phyloP scores from a whole-genome alignment of 2,797 vertebrate species.

The Selene dorsalis region DNA sequence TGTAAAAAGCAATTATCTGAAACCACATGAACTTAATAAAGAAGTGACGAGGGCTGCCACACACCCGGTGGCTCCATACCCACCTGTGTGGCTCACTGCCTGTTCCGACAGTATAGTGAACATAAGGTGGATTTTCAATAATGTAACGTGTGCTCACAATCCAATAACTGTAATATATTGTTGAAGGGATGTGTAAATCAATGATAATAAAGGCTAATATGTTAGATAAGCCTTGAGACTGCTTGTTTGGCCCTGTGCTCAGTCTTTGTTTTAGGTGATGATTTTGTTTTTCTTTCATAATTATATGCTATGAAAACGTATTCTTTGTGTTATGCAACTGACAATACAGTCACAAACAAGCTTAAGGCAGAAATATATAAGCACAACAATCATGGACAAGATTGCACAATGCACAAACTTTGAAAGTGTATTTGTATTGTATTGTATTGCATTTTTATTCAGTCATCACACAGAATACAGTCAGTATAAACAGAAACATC shows the following conservation, averaged over 20 bases:
- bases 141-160: background rate
- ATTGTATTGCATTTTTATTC: too few relatives aligned
- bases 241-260: background rate
- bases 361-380: background rate
- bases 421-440: background rate
- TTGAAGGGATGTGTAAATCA: background rate
- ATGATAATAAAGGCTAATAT: conserved; percentile 5
- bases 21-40: conserved; percentile 67
- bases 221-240: background rate
- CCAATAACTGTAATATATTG: background rate
- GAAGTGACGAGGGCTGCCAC: conserved; percentile 26
- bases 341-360: background rate
- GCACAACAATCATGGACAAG: background rate
- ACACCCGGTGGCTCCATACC: conserved; percentile 18
- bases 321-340: background rate
- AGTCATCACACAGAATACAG: too few relatives aligned
- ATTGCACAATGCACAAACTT: conserved; percentile 9
- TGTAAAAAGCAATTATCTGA: conserved; percentile 68
- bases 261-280: background rate
- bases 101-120: conserved; percentile 4
- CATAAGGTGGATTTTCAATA: conserved; percentile 7
- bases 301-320: rapidly evolving
- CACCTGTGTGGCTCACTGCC: background rate
- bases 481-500: too few relatives aligned
- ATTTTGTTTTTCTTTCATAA: background rate